Base-by-base conservation (phyloP, 2,113 vertebrate genomes). In the Platichthys flesus region DNA sequence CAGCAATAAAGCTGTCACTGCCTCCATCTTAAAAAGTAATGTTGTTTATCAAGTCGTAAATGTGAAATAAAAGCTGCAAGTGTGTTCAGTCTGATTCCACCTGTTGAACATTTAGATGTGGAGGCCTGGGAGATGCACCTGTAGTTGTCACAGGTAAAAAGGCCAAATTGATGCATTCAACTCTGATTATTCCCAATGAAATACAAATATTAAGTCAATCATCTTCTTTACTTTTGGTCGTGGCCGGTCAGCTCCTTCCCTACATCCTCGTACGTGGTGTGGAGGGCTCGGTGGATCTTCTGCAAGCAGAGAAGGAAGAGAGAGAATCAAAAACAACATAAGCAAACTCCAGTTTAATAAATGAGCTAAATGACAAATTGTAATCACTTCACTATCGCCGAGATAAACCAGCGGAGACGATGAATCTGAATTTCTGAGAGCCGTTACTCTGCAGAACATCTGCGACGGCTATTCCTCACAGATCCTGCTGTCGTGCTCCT, bases 201-300 rank as follows among this genome's bases (percentile, higher is more conserved):
- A 13, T 12, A 24, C 24, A 10, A 21, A 21, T 12, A 56, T 24
- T 3, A 55, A 14, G 9, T 13, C 9, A 1, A 21, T 65, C 7
- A 24, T 42, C 24, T 63, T 60, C 58, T 52, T 90, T 83, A 93
- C 90, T 85, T 94, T 88, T 65, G 85, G 90, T 81, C 90, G 18
- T 90, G 74, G 67, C 89, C 89, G 0, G 86, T 88, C 82, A 92
- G 81, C 84, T 92, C 92, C 81, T 67, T 89, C 26, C 82, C 92
- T 8, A 54, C 86, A 20, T 91, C 92, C 71, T 95, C 95, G 0
- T 84, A 94, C 6, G 92, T 93, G 3, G 72, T 92, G 89, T 98
- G 96, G 62, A 99, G 90, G 24, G 97, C 97, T 7, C 96, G 85
- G 88, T 99, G 97, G 78, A 99, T 98, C 90, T 97, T 97, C 97